These are phyloP conservation scores for Trichogramma evanescens DNA, from an alignment of 2,888 invertebrate genomes.

Conservation along the genomic window DNA sequence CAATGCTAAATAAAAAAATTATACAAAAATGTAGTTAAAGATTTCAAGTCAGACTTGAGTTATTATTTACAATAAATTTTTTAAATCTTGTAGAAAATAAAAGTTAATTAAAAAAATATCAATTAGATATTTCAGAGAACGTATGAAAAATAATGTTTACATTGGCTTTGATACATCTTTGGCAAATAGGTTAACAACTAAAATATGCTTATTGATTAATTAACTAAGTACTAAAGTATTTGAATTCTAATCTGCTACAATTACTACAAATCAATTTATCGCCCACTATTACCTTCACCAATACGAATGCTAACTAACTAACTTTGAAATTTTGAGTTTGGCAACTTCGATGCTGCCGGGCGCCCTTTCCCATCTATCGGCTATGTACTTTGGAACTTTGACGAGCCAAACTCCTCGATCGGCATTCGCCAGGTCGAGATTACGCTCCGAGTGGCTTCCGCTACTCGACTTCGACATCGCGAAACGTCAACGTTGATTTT, in stretches of 20 bases:
- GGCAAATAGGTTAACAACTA: too few species aligned
- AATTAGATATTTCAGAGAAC: too few species aligned
- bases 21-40: too few species aligned
- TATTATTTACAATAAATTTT: too few species aligned
- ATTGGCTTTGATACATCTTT: too few species aligned
- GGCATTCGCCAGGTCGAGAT: constrained; percentile 81
- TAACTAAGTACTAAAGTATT: neutral
- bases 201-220: neutral
- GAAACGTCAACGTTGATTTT: too few species aligned
- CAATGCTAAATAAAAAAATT: too few species aligned
- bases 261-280: neutral
- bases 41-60: too few species aligned
- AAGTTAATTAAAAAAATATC: too few species aligned
- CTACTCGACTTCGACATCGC: constrained; percentile 27
- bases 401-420: constrained; percentile 93
- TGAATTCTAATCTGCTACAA: neutral
- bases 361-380: constrained; percentile 89
- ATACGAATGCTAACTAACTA: constrained; percentile 28
- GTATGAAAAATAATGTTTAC: too few species aligned
- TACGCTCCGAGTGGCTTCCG: constrained; percentile 61
- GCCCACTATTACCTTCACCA: neutral
- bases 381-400: constrained; percentile 93
- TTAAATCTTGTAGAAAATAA: too few species aligned
- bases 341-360: constrained; percentile 90
- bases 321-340: constrained; percentile 79